Evolutionary conservation across 2,888 invertebrate genomes (phyloP), one percentile per base, ranked within the genome.

Genomic region (Cylloceria caligata): DNA sequence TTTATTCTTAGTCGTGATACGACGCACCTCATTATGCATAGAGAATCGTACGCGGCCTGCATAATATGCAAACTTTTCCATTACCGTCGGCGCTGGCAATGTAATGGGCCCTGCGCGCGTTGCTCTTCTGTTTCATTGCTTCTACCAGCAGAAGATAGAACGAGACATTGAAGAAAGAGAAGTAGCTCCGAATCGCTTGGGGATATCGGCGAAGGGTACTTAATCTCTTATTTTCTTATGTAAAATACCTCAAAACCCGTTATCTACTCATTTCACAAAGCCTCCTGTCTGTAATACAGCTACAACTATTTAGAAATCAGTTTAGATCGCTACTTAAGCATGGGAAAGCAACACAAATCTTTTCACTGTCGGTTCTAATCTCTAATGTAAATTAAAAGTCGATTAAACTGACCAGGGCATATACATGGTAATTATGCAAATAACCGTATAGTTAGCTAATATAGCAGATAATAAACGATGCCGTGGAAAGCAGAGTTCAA

Each of bases 1-100:
- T 91, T 92, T 91, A 91, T 91, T 91, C 91, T 87, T 86, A 87
- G 90, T 90, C 87, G 89, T 85, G 87, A 89, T 89, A 89, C 90
- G 88, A 88, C 90, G 89, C 89, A 88, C 87, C 91, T 92, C 91
- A 92, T 92, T 92, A 92, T 92, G 92, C 92, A 91, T 89, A 90
- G 90, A 89, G 90, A 91, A 91, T 91, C 89, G 91, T 89, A 91
- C 91, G 92, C 91, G 88, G 89, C 90, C 91, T 91, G 92, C 92
- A 92, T 92, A 92, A 92, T 91, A 90, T 90, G 90, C 90, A 89
- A 91, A 91, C 89, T 89, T 90, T 88, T 87, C 91, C 90, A 92
- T 91, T 91, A 92, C 91, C 89, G 90, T 88, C 82, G 82, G 88
- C 87, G 85, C 71, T 79, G 65, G 75, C 71, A 75, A 75, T 67